Percentiles rank a stretch among this genome's conserved stretches.
phyloP scores from a whole-genome alignment of 2,888 invertebrate genomes.

The Caenorhabditis wallacei region DNA sequence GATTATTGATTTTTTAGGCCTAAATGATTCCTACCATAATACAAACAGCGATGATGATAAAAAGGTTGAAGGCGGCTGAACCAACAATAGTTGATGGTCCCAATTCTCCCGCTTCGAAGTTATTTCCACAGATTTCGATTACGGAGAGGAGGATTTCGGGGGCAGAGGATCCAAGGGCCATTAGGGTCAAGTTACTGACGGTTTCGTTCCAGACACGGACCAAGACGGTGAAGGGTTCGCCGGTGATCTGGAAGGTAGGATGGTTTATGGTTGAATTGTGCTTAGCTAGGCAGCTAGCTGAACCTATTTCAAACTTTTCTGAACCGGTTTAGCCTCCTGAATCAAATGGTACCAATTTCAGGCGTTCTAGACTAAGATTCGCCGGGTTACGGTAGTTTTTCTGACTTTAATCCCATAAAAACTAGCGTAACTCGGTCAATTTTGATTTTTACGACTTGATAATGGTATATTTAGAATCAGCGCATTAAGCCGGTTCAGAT shows the following conservation, averaged over 20 bases:
- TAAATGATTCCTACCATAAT: constrained; percentile 85
- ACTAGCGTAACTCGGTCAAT: too few species aligned
- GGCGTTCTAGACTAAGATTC: too few species aligned
- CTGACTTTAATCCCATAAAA: too few species aligned
- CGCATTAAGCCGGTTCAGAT: too few species aligned
- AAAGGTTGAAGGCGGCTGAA: constrained; percentile 97
- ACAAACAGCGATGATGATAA: constrained; percentile 97
- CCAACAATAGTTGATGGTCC: constrained; percentile 91
- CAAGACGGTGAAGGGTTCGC: constrained; percentile 78
- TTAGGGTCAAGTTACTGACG: constrained; percentile 97
- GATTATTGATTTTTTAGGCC: too few species aligned
- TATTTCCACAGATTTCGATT: constrained; percentile 97
- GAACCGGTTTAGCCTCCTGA: too few species aligned
- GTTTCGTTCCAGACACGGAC: constrained; percentile 99
- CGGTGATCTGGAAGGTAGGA: constrained; percentile 66
- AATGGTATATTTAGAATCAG: too few species aligned
- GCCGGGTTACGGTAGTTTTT: too few species aligned
- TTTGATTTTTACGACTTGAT: too few species aligned
- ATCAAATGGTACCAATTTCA: too few species aligned
- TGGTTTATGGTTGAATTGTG: background rate
- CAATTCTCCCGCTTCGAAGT: constrained; percentile 89
- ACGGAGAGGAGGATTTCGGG: constrained; percentile 98
- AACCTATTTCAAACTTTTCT: too few species aligned
- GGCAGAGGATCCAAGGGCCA: constrained; percentile 97
- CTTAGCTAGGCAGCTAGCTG: too few species aligned